A percentile compares a stretch with the other conserved stretches of the same genome.
These are phyloP conservation scores for Pithecia hirsuta DNA, from an alignment of 2,797 vertebrate species.

Conservation along the genomic window DNA sequence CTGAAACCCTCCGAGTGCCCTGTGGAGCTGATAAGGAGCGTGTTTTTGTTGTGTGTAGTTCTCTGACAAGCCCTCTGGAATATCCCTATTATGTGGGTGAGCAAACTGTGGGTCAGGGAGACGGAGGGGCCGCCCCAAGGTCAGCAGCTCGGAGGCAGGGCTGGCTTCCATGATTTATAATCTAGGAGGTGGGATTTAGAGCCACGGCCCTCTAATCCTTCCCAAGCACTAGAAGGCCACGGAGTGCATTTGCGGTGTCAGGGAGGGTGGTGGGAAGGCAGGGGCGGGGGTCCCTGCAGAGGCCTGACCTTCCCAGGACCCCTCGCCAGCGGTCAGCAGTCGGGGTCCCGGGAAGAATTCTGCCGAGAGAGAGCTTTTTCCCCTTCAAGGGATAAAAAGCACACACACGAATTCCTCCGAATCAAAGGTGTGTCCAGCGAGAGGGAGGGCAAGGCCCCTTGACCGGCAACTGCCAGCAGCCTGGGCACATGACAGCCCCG, in stretches of 20 bases:
- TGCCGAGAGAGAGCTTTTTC: conserved; percentile 69
- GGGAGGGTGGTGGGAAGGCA: background rate
- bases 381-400: conserved; percentile 68
- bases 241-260: background rate
- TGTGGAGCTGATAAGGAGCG: accelerated
- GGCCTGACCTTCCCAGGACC: background rate
- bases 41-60: accelerated
- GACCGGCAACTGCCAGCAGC: conserved; percentile 76
- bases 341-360: conserved; percentile 70
- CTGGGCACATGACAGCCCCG: conserved; percentile 78
- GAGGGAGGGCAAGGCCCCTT: conserved; percentile 72
- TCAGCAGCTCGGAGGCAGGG: background rate
- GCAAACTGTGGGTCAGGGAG: conserved; percentile 32
- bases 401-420: conserved; percentile 73
- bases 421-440: conserved; percentile 80
- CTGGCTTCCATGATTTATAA: background rate
- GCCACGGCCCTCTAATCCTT: background rate
- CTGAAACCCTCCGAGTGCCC: accelerated
- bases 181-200: background rate
- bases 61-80: background rate
- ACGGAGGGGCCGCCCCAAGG: background rate
- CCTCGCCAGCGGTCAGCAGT: conserved; percentile 60
- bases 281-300: background rate
- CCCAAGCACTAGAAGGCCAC: accelerated
- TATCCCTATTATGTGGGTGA: background rate